A percentile compares a stretch with the other conserved stretches of the same genome.
Conservation (phyloP, 35 echinoderm and acorn worm species). For the Amphiura filiformis region DNA sequence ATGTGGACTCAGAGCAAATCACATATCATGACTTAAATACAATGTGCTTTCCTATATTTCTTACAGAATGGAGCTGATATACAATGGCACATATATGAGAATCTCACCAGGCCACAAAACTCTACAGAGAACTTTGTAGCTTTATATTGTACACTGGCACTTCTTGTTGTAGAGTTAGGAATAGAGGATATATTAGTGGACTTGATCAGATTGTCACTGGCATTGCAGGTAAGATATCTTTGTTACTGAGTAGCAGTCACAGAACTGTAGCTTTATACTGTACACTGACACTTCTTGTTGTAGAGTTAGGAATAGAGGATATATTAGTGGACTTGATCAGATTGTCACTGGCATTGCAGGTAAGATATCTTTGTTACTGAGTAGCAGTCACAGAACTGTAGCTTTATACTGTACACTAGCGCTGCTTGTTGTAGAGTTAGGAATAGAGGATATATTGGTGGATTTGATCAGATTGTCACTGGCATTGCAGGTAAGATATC, state of each 20-base stretch:
- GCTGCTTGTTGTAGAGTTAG: too few species aligned
- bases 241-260: too few species aligned
- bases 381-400: too few species aligned
- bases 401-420: too few species aligned
- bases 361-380: too few species aligned
- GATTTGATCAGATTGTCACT: too few species aligned
- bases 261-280: not conserved
- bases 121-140: constrained; percentile 74
- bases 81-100: constrained; percentile 92
- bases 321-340: not conserved
- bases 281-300: not conserved
- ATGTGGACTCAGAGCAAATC: too few species aligned
- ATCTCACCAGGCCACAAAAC: constrained; percentile 61
- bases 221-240: constrained; percentile 84
- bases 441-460: too few species aligned
- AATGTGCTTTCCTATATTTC: too few species aligned
- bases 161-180: constrained; percentile 88
- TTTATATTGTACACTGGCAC: constrained; percentile 78
- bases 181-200: constrained; percentile 89
- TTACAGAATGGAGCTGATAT: constrained; percentile 83
- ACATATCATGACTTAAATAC: too few species aligned
- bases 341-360: too few species aligned
- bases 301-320: not conserved
- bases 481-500: too few species aligned
- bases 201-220: constrained; percentile 74